Base-by-base conservation (phyloP, 2,888 invertebrate species). In the Aplocera efformata region DNA sequence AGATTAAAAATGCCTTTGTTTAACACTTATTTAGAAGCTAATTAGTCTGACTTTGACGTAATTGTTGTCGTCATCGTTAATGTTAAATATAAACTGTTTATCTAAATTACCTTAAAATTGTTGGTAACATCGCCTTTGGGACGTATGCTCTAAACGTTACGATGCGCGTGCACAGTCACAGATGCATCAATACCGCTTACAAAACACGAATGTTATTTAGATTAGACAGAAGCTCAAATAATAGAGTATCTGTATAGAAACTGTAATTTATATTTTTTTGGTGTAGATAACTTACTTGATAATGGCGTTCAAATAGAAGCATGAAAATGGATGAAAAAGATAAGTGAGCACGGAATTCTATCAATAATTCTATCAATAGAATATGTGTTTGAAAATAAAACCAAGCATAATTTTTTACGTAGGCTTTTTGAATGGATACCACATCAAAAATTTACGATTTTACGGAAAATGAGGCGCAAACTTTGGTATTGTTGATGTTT, bases 381-480 rank as follows among this genome's bases (percentile, higher is more conserved):
- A 7, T 40, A 29, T 10, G n/a, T 35, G 32, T 10, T 35, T 8
- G 20, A 20, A 8, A 38, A 32, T 28, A 22, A 33, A 41, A 39
- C 25, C 26, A 10, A 42, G 21, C 17, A 11, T 11, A 9, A 36
- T 26, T 40, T 32, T 49, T 35, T 9, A 28, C 22, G 22, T 21
- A 9, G 8, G 30, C 22, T 27, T 42, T 42, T 34, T 42, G 9
- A 36, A 54, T 64, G 50, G 58, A 53, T 62, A 70, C 69, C 66
- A 57, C 62, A 67, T 56, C 57, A 63, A 64, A 74, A 67, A 72
- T 63, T 65, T 57, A 47, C 56, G 51, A 73, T 67, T 63, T 68
- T 72, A 67, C 66, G 71, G 72, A 62, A 81, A 78, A 78, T 75
- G 73, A 71, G 57, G 63, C 71, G 72, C 65, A 60, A 72, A 76